These are phyloP conservation scores for Masticophis lateralis DNA, from an alignment of 2,797 vertebrate species.

Conservation along the genomic window DNA sequence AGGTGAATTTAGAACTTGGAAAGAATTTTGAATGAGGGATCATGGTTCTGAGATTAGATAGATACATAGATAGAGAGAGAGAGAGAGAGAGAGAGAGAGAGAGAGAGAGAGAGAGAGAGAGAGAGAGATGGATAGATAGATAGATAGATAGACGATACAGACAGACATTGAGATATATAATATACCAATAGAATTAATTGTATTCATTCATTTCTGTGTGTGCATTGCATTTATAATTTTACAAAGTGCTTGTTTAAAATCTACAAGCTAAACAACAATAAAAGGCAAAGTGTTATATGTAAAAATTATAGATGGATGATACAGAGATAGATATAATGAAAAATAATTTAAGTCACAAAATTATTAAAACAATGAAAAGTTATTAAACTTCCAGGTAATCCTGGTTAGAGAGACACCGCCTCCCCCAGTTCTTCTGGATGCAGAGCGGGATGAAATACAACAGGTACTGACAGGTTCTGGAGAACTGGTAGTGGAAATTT, in stretches of 20 bases:
- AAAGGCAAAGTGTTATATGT: not conserved
- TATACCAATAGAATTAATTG: not conserved
- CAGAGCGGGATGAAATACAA: not conserved
- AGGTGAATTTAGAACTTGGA: not conserved
- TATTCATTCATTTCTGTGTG: not conserved
- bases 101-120: too few species aligned
- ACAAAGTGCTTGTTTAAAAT: not conserved
- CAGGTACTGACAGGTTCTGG: too few species aligned
- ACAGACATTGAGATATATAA: not conserved
- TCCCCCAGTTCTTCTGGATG: not conserved
- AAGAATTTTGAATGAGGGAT: not conserved
- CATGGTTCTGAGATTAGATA: not conserved
- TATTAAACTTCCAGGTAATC: not conserved
- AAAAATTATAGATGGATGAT: not conserved
- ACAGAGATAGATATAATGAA: not conserved
- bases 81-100: too few species aligned
- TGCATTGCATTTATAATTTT: not conserved
- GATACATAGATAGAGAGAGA: not conserved
- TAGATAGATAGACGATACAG: not conserved
- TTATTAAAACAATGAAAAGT: not conserved
- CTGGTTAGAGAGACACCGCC: not conserved
- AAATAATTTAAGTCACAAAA: not conserved
- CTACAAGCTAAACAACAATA: not conserved
- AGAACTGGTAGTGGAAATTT: too few species aligned
- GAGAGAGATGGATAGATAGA: not conserved